phyloP scores from a whole-genome alignment of 2,888 invertebrate species.

The Allophyes oxyacanthae region DNA sequence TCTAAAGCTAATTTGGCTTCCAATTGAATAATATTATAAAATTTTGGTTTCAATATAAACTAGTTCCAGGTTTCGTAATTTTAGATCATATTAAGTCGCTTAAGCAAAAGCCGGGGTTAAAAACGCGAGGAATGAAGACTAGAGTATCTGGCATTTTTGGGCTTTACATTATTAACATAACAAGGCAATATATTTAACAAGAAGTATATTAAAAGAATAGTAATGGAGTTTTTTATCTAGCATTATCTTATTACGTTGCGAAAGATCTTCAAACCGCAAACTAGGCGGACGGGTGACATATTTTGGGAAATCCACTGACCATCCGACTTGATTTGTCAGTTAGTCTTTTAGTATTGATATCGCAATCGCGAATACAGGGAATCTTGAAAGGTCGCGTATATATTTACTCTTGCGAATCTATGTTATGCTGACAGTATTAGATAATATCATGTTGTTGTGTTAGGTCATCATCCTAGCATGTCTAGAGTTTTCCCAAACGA shows the following conservation, averaged over 20 bases:
- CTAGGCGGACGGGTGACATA: conserved; percentile 16
- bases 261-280: conserved; percentile 38
- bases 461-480: too few species aligned
- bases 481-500: too few species aligned
- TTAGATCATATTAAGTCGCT: too few species aligned
- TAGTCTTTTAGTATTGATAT: neutral
- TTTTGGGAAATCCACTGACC: conserved; percentile 24
- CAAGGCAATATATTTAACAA: conserved; percentile 17
- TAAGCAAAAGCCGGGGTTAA: too few species aligned
- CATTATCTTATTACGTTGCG: conserved; percentile 24
- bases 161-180: neutral
- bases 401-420: too few species aligned
- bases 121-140: too few species aligned
- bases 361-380: neutral
- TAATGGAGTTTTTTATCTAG: conserved; percentile 16
- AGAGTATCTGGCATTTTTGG: too few species aligned
- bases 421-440: too few species aligned
- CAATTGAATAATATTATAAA: neutral
- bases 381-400: neutral
- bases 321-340: neutral
- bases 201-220: conserved; percentile 4
- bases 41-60: too few species aligned
- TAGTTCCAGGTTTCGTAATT: too few species aligned
- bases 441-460: too few species aligned
- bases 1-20: neutral